Base-by-base conservation (phyloP, 2,113 vertebrate species). In the rabbit (Oryctolagus cuniculus) region DNA sequence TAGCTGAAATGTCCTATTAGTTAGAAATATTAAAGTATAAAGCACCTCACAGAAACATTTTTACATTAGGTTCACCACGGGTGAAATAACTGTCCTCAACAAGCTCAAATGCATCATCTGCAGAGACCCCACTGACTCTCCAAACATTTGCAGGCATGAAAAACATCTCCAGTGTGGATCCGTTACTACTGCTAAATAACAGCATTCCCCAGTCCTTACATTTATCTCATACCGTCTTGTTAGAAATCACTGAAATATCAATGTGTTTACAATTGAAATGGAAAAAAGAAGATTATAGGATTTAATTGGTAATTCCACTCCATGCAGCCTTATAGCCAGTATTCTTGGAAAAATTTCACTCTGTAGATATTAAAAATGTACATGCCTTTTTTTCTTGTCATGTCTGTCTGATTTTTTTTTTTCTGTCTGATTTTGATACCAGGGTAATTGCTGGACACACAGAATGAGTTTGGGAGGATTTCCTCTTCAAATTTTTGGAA, bases 11-110 rank as follows among this genome's bases (percentile, higher is more conserved):
- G 79, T 86, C 78, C 66, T 96, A 77, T 90, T 95, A 96, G 73
- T 83, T 87, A 72, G 88, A 97, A 97, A 97, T 95, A 97, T 96
- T 96, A 90, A 96, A 61, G 86, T 67, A 10, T 25, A 95, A 89
- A 89, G 61, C 19, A 82, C 12, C 92, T 89, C 4, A 0, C 75
- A 80, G 96, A 92, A 96, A 95, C 85, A 89, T 89, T 96, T 97
- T 95, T 96, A 78, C 96, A 95, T 97, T 93, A 93, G 88, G 88
- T 69, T 95, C 89, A 93, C 90, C 95, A 44, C 24, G 88, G 97
- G 95, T 93, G 72, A 96, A 95, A 95, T 95, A 95, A 95, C 74
- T 92, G 29, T 63, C 25, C 83, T 93, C 51, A 29, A 86, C 55
- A 78, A 90, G 90, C 25, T 25, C 31, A 17, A 96, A 89, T 55